A percentile compares a stretch with the other conserved stretches of the same genome.
phyloP scores from a whole-genome alignment of 1,140 invertebrate species.

The Gryllus bimaculatus region DNA sequence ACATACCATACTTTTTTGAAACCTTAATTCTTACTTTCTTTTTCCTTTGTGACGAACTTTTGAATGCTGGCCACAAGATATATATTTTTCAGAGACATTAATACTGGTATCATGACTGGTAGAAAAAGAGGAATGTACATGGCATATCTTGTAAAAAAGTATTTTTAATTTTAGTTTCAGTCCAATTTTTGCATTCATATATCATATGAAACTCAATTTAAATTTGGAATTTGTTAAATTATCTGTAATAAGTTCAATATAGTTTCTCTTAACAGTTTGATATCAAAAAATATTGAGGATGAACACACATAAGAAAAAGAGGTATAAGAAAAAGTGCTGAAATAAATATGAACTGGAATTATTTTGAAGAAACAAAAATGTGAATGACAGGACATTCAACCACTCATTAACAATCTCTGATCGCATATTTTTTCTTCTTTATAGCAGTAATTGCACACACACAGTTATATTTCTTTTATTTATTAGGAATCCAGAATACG shows the following conservation, averaged over 20 bases:
- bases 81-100: conserved; percentile 66
- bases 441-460: too few species aligned
- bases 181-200: too few species aligned
- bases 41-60: neutral
- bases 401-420: too few species aligned
- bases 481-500: too few species aligned
- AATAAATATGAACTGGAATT: neutral
- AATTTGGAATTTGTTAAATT: too few species aligned
- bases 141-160: conserved; percentile 69
- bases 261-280: neutral
- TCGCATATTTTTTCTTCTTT: too few species aligned
- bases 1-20: neutral
- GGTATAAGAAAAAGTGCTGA: neutral
- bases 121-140: conserved; percentile 95
- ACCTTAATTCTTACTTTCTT: neutral
- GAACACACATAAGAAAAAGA: neutral
- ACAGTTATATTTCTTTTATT: too few species aligned
- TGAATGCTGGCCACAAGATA: neutral
- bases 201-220: too few species aligned
- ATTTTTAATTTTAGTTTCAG: conserved; percentile 18
- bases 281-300: neutral
- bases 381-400: too few species aligned
- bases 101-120: conserved; percentile 87
- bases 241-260: neutral
- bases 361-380: neutral